These are phyloP conservation scores for Catharus ustulatus DNA, from an alignment of 2,797 vertebrate species.

Conservation along the genomic window DNA sequence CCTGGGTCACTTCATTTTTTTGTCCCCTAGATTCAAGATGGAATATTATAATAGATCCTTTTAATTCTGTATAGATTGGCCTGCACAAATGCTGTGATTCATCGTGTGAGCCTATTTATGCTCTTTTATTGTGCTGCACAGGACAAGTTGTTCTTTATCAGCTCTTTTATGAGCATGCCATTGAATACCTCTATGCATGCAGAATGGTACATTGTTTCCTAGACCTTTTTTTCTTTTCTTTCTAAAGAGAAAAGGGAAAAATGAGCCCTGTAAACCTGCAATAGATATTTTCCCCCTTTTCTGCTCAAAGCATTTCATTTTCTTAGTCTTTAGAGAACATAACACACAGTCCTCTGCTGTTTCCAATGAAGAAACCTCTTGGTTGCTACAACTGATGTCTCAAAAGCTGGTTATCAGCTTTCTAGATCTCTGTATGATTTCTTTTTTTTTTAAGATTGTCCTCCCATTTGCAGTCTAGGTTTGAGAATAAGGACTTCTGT, in stretches of 20 bases:
- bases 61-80: background rate
- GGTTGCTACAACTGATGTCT: background rate
- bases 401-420: background rate
- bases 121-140: background rate
- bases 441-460: background rate
- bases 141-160: constrained; percentile 31
- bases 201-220: background rate
- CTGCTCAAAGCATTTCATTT: background rate
- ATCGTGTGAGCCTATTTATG: background rate
- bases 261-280: background rate
- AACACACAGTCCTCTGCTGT: background rate
- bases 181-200: background rate
- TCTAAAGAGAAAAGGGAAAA: background rate
- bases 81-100: constrained; percentile 34
- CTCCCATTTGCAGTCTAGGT: background rate
- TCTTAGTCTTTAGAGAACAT: background rate
- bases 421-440: background rate
- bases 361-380: background rate
- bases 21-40: background rate
- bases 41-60: background rate
- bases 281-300: background rate
- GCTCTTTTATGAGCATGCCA: background rate
- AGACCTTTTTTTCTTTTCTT: background rate
- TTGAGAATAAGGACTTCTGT: background rate
- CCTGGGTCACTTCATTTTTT: background rate